Evolutionary conservation across 2,888 invertebrate species (phyloP).

Genomic region (Oxycera nigricornis): DNA sequence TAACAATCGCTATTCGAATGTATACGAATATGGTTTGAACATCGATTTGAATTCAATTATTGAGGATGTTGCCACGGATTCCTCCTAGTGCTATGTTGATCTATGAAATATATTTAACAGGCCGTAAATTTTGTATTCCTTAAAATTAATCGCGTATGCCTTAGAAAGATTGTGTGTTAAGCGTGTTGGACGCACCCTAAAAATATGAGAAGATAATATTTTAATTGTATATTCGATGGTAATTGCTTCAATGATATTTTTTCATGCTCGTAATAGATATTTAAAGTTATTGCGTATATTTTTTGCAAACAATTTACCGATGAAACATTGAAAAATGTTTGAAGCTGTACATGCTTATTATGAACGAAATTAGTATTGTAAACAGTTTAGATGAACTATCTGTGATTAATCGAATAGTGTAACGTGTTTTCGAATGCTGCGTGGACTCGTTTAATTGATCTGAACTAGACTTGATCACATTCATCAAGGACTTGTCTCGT

Average conservation of each 20-base stretch:
- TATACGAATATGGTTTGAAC: slow-evolving; percentile 62
- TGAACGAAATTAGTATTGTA: not conserved
- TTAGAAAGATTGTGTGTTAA: slow-evolving; percentile 27
- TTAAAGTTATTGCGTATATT: slow-evolving; percentile 6
- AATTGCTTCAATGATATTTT: slow-evolving; percentile 23
- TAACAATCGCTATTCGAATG: slow-evolving; percentile 60
- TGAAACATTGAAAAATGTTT: not conserved
- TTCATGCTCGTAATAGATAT: not conserved
- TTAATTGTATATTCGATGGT: not conserved
- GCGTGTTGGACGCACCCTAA: not conserved
- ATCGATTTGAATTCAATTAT: slow-evolving; percentile 62
- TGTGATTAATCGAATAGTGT: slow-evolving; percentile 18
- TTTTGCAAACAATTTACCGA: slow-evolving; percentile 8
- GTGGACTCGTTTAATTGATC: too few species aligned
- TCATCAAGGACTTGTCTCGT: too few species aligned
- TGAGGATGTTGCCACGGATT: slow-evolving; percentile 62
- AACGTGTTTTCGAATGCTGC: slow-evolving; percentile 18
- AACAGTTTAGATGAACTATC: not conserved
- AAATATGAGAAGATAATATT: not conserved
- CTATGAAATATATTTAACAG: slow-evolving; percentile 38
- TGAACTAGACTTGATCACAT: too few species aligned
- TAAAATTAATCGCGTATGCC: slow-evolving; percentile 31
- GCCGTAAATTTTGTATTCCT: slow-evolving; percentile 23
- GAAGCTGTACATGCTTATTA: not conserved
- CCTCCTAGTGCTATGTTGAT: slow-evolving; percentile 60